phyloP scores from a whole-genome alignment of 1,140 invertebrate genomes.

The Drosophila orena region DNA sequence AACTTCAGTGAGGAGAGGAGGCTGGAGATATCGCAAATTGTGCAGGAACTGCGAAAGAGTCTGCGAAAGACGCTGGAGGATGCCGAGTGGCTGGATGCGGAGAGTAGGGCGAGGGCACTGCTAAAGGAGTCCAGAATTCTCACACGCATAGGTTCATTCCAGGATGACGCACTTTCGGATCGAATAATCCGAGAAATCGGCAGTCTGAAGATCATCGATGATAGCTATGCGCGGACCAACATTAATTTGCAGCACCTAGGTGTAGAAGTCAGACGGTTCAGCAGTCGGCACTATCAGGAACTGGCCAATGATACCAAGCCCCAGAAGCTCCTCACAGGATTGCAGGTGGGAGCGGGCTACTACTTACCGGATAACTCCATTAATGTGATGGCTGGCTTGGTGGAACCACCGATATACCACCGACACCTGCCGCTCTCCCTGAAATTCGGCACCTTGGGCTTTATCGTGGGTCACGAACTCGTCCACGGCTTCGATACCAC shows the following conservation, averaged over 20 bases:
- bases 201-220: constrained; percentile 33
- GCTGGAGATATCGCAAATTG: constrained; percentile 48
- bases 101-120: constrained; percentile 87
- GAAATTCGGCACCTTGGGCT: constrained; percentile 75
- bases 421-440: constrained; percentile 64
- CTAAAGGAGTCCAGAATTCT: constrained; percentile 87
- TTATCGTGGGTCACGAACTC: constrained; percentile 68
- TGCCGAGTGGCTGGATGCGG: constrained; percentile 90
- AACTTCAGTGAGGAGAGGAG: constrained; percentile 57
- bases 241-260: constrained; percentile 54
- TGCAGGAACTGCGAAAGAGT: constrained; percentile 86
- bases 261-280: constrained; percentile 38
- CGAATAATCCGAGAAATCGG: constrained; percentile 49
- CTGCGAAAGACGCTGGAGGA: constrained; percentile 87
- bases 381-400: constrained; percentile 90
- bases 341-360: constrained; percentile 68
- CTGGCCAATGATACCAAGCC: constrained; percentile 57
- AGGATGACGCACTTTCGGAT: constrained; percentile 83
- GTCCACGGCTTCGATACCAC: constrained; percentile 68
- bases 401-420: constrained; percentile 97
- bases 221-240: constrained; percentile 49
- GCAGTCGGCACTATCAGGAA: constrained; percentile 46
- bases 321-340: constrained; percentile 41
- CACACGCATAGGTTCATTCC: constrained; percentile 86
- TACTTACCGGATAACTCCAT: constrained; percentile 73